Percentiles rank a stretch among this genome's conserved stretches.
Conservation (phyloP, 2,797 vertebrate genomes). For the Diplodus sargus region DNA sequence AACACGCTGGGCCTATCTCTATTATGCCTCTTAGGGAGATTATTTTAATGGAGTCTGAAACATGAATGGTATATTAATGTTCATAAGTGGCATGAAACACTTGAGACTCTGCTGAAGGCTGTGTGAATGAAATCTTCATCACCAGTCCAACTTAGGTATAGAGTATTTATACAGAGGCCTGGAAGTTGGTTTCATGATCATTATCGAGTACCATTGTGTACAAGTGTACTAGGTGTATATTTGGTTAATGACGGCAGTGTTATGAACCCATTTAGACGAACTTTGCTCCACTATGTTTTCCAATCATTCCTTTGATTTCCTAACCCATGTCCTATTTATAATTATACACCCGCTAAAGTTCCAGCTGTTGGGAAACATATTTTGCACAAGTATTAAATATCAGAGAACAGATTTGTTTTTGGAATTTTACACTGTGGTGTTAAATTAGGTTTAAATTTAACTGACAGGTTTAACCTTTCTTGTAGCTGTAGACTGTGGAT, state of each 20-base stretch:
- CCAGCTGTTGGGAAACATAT: not conserved
- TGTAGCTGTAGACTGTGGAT: not conserved
- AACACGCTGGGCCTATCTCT: conserved; percentile 12
- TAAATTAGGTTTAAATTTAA: conserved; percentile 8
- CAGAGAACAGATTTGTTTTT: not conserved
- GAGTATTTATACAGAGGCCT: not conserved
- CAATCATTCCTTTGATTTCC: not conserved
- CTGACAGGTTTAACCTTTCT: not conserved
- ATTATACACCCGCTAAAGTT: not conserved
- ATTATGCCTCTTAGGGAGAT: conserved; percentile 30
- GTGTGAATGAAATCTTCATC: conserved; percentile 32
- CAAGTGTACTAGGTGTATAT: not conserved
- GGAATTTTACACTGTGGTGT: not conserved
- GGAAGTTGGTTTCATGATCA: conserved; percentile 11
- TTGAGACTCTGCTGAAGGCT: conserved; percentile 41
- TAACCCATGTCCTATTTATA: conserved; percentile 4
- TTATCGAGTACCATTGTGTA: not conserved
- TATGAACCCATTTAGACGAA: not conserved
- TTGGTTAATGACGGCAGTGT: not conserved
- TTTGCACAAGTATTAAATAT: not conserved
- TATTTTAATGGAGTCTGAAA: conserved; percentile 43
- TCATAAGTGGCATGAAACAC: conserved; percentile 28
- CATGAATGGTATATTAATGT: conserved; percentile 44
- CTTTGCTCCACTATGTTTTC: not conserved
- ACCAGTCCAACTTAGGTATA: not conserved